Evolutionary conservation across 37 sponge, comb jelly and placozoan genomes (phyloP), one percentile per base, ranked within the genome.

Genomic region (Dysidea cf. avara): DNA sequence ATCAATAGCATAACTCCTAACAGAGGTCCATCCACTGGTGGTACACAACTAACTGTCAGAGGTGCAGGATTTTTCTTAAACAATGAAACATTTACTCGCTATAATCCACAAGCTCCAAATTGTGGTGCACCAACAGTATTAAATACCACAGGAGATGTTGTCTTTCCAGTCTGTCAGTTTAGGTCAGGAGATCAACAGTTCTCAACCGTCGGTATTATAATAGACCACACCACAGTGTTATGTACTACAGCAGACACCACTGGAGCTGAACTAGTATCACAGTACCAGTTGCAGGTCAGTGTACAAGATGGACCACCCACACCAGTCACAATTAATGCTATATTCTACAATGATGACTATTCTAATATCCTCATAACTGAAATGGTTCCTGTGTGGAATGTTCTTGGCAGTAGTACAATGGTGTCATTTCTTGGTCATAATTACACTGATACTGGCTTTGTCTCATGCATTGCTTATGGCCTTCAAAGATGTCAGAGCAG

Each of bases 41-140:
- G 84, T 0, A 94, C 95, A 1, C 20, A 14, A 18, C 36, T 94
- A 16, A 69, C 65, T 0, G 51, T 94, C 6, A 30, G 37, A 18
- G 95, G 95, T 36, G 90, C 90, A 30, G 95, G 95, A 2, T 90
- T 94, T 73, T 87, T 87, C 55, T 29, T 70, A 3, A 92, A 92
- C 38, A 54, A 67, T 39, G 39, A 67, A 32, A 17, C 76, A 18
- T 38, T 47, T 13, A 26, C 73, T 36, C 36, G 48, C 11, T 61
- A 68, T 39, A 12, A 39, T 33, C 56, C 52, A 14, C 14, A 46
- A 5, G 1, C 34, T 6, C 57, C 74, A 1, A 82, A 83, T 56
- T 88, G 89, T 32, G 84, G 84, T 12, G 80, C 68, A 14, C 75
- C 80, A 1, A 47, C 12, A 18, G n/a, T n/a, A n/a, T n/a, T n/a